Conservation (phyloP, 1,140 invertebrate species). For the Saccostrea glomerata region DNA sequence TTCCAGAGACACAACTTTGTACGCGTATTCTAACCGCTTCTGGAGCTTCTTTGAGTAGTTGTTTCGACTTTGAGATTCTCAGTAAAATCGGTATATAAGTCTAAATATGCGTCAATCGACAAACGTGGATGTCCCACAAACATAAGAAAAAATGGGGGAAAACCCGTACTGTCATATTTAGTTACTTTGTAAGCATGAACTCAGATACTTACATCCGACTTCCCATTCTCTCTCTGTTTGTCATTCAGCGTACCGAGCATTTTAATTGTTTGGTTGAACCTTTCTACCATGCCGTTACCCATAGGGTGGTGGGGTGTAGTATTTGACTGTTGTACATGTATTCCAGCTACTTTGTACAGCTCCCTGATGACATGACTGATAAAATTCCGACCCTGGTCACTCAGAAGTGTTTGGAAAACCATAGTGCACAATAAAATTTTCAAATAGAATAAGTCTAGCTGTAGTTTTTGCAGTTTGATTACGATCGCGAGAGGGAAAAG, state of each 20-base stretch:
- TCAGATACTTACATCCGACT: constrained; percentile 46
- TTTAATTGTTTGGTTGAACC: constrained; percentile 50
- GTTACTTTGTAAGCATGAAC: constrained; percentile 62
- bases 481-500: constrained; percentile 25
- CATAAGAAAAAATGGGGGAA: constrained; percentile 56
- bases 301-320: constrained; percentile 39
- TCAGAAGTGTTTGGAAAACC: no score
- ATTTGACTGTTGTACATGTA: no score
- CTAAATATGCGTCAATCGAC: constrained; percentile 55
- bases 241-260: constrained; percentile 54
- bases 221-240: background rate
- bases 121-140: constrained; percentile 58
- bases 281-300: constrained; percentile 32
- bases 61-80: background rate
- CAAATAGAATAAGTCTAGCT: constrained; percentile 40
- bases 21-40: constrained; percentile 43
- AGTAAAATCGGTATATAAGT: background rate
- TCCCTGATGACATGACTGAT: no score
- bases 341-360: no score
- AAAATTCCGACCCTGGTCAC: no score
- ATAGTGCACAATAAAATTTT: no score
- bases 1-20: constrained; percentile 6
- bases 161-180: constrained; percentile 55
- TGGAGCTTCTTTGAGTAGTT: constrained; percentile 13
- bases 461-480: constrained; percentile 49